phyloP scores from a whole-genome alignment of 2,113 vertebrate species.

The Trematocara variabile region DNA sequence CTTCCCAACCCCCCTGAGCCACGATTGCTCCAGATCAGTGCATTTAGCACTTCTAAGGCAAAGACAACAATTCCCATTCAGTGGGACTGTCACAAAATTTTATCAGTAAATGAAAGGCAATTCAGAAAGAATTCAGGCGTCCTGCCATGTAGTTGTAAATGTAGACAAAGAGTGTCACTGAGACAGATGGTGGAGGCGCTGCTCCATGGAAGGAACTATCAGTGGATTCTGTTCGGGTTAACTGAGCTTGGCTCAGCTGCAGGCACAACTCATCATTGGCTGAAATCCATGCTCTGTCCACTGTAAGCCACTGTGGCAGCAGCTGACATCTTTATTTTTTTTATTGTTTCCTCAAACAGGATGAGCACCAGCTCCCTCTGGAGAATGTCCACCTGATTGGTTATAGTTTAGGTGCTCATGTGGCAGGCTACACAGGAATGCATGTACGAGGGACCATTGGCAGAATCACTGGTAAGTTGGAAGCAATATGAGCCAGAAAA shows the following conservation, averaged over 20 bases:
- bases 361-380: conserved; percentile 75
- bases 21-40: background rate
- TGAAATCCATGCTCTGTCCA: background rate
- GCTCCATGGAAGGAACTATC: conserved; percentile 12
- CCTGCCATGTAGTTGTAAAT: conserved; percentile 31
- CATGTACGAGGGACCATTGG: conserved; percentile 81
- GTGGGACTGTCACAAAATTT: conserved; percentile 2
- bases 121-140: background rate
- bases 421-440: conserved; percentile 89
- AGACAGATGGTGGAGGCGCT: conserved; percentile 40
- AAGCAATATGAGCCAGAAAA: background rate
- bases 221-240: conserved; percentile 8
- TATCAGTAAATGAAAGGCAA: background rate
- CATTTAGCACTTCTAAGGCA: background rate
- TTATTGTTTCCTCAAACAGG: conserved; percentile 65
- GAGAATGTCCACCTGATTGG: conserved; percentile 89
- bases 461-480: conserved; percentile 86
- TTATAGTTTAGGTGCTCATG: conserved; percentile 93
- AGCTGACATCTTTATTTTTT: background rate
- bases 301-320: background rate
- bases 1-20: too few species aligned
- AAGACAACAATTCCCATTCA: background rate
- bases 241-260: conserved; percentile 12
- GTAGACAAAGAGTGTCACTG: conserved; percentile 33
- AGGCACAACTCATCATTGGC: conserved; percentile 2